A percentile compares a stretch with the other conserved stretches of the same genome.
Conservation (phyloP, 1,140 invertebrate genomes). For the Bombus pascuorum region DNA sequence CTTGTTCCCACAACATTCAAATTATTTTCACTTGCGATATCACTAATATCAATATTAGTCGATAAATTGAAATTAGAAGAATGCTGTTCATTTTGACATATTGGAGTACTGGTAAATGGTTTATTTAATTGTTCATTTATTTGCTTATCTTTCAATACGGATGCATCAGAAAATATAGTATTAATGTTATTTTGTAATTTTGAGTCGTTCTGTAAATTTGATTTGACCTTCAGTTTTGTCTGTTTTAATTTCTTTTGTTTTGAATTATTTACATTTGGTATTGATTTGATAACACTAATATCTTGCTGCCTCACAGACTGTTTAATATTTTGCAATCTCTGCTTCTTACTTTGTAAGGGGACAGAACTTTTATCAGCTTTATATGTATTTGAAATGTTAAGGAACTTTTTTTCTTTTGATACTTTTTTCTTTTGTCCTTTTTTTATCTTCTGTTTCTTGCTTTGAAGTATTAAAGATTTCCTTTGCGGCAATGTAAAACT, state of each 20-base stretch:
- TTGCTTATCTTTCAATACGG: neutral
- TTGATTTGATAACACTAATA: neutral
- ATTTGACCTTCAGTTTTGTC: slow-evolving; percentile 40
- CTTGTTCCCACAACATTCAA: neutral
- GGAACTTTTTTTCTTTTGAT: neutral
- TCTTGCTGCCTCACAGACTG: neutral
- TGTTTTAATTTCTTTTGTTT: slow-evolving; percentile 40
- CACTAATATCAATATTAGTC: slow-evolving; percentile 1
- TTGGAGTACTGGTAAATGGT: slow-evolving; percentile 54
- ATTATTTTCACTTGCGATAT: slow-evolving; percentile 30
- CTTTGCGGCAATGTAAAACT: neutral
- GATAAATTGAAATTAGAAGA: neutral
- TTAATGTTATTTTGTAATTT: neutral
- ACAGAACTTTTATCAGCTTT: neutral
- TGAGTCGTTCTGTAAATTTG: neutral
- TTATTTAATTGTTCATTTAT: neutral
- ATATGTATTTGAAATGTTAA: neutral
- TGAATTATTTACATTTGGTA: neutral
- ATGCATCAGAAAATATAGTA: neutral
- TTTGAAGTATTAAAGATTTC: neutral
- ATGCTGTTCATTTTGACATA: neutral
- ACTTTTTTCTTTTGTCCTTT: slow-evolving; percentile 5
- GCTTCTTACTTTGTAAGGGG: neutral
- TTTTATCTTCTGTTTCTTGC: neutral
- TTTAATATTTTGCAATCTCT: neutral